Base-by-base conservation (phyloP, 2,888 invertebrate genomes). In the Eupithecia subfuscata region DNA sequence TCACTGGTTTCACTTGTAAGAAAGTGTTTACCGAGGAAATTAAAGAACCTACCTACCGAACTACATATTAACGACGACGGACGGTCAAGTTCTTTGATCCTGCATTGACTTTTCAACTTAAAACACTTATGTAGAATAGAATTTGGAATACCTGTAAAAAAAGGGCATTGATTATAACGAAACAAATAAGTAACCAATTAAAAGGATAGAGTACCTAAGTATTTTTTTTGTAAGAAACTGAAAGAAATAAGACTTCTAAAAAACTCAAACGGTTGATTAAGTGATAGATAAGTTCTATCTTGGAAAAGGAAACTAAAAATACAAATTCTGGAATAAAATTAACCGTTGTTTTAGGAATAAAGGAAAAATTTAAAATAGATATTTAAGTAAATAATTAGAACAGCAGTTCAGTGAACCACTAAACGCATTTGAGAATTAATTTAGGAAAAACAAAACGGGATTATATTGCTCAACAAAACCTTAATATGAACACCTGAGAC, bases 1-100 rank as follows among this genome's bases (percentile, higher is more conserved):
- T 83, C 83, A 84, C 72, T 83, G 85, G 88, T 92, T 92, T 92
- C 91, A 89, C 91, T 89, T 80, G 77, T 82, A 89, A 83, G 91
- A 91, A 91, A 91, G 92, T 88, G 83, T 81, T 82, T 82, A 82
- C 75, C 52, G 71, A 84, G 82, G 84, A 84, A 87, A 85, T 84
- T 83, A 83, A 82, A 82, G 84, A 83, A 73, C 9, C 40, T 34
- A 22, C n/a, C 43, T n/a, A 45, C 34, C 67, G 34, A 37, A 52
- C 69, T 76, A 70, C 52, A 82, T 67, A 64, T 14, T 60, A 60
- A 25, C 25, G 12, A 60, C 14, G 5, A 22, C 72, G 78, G 72
- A 71, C 69, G 77, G 84, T 75, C 81, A 82, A 79, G 76, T 77
- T 77, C 72, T 77, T 74, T 70, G 64, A 78, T 74, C 75, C 73